phyloP scores from a whole-genome alignment of 2,113 vertebrate species.

The Platichthys stellatus region DNA sequence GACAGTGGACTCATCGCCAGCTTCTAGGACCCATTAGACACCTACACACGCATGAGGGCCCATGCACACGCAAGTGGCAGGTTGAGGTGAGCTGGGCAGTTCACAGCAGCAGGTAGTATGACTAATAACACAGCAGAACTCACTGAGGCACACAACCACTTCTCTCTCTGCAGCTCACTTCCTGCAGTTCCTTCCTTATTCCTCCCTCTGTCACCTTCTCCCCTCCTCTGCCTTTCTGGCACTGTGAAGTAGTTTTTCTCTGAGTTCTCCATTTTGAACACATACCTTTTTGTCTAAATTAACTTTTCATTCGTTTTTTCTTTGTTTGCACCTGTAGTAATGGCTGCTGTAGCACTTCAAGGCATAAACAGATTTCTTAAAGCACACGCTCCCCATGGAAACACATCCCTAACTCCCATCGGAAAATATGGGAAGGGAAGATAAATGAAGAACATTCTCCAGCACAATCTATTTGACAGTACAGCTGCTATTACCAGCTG shows the following conservation, averaged over 20 bases:
- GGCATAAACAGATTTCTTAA: background rate
- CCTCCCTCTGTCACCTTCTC: background rate
- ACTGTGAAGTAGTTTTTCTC: background rate
- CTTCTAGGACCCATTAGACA: constrained; percentile 45
- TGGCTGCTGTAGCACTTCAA: background rate
- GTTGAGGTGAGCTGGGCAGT: constrained; percentile 26
- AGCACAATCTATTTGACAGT: too few species aligned
- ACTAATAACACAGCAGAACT: constrained; percentile 61
- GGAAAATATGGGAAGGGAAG: constrained; percentile 2
- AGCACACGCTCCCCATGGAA: background rate
- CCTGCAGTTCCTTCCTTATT: constrained; percentile 27
- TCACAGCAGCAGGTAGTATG: constrained; percentile 46
- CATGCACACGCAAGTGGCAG: constrained; percentile 34
- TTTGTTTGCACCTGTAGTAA: constrained; percentile 4
- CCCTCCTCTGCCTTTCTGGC: background rate
- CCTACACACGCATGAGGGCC: constrained; percentile 23
- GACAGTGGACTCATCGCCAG: constrained; percentile 44
- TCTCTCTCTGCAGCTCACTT: constrained; percentile 46
- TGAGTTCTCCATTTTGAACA: background rate
- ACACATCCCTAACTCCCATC: background rate
- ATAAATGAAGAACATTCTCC: constrained; percentile 7
- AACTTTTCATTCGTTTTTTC: background rate
- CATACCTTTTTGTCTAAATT: too few species aligned
- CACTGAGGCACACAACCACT: constrained; percentile 52
- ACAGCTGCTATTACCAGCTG: too few species aligned